Conservation (phyloP, 1,140 invertebrate species). For the Heterodera carotae region DNA sequence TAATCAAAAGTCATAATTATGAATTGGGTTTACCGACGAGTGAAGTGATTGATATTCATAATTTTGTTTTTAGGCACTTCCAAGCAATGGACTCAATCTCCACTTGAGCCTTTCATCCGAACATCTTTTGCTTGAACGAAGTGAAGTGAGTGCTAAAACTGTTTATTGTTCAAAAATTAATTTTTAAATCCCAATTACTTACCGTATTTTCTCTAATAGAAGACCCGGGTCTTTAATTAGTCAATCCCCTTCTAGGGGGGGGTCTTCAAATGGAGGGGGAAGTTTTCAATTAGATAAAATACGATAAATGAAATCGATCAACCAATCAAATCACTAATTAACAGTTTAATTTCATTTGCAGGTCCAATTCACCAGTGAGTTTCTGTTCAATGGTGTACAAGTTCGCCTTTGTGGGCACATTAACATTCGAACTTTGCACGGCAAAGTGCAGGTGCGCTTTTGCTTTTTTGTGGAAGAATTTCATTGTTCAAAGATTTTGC, state of each 20-base stretch:
- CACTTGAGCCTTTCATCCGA: neutral
- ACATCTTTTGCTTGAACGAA: conserved; percentile 15
- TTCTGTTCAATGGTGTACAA: conserved; percentile 12
- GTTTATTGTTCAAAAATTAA: neutral
- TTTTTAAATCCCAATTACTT: neutral
- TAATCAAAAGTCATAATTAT: too few species aligned
- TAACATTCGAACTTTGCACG: conserved; percentile 7
- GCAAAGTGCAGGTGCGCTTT: conserved; percentile 11
- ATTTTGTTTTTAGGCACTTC: conserved; percentile 13
- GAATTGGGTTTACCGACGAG: too few species aligned
- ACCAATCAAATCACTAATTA: neutral
- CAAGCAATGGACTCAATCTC: conserved; percentile 24
- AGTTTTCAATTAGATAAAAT: too few species aligned
- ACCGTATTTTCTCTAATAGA: too few species aligned
- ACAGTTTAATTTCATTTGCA: neutral
- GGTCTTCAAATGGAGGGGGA: too few species aligned
- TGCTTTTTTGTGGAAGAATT: too few species aligned
- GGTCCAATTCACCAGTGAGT: conserved; percentile 23
- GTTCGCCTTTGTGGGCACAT: conserved; percentile 16
- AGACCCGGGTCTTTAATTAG: too few species aligned
- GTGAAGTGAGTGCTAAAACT: conserved; percentile 15
- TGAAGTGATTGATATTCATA: too few species aligned
- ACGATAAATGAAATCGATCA: neutral
- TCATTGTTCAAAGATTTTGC: too few species aligned
- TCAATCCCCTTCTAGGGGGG: too few species aligned